Conservation (phyloP, 2,113 vertebrate species). For the Tylochromis polylepis region DNA sequence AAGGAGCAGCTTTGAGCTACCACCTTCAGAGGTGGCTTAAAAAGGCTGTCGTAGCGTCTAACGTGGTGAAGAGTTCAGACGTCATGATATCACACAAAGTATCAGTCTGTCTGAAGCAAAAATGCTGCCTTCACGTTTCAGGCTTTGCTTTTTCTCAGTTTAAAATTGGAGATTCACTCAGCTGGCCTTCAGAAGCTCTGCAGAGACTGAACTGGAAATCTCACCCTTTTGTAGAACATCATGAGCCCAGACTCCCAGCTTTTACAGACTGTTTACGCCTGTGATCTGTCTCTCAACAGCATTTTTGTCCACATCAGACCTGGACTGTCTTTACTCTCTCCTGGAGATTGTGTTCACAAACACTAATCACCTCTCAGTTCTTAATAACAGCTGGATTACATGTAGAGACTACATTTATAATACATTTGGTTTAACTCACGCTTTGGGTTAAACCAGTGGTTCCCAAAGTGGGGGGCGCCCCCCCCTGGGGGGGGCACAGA, state of each 20-base stretch:
- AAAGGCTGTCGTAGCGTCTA: fast-evolving
- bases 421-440: too few relatives aligned
- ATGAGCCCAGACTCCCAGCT: background rate
- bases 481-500: too few relatives aligned
- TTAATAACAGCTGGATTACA: background rate
- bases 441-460: too few relatives aligned
- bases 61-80: background rate
- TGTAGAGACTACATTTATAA: background rate
- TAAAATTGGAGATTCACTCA: background rate
- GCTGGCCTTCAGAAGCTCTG: background rate
- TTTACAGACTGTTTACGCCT: background rate
- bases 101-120: background rate
- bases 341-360: background rate
- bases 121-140: background rate
- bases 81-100: background rate
- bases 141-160: background rate
- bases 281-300: background rate
- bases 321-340: background rate
- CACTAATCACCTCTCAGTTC: background rate
- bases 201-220: background rate
- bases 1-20: background rate
- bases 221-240: fast-evolving
- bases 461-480: too few relatives aligned
- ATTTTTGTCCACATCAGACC: background rate
- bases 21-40: background rate